These are phyloP conservation scores for Drosophila dives DNA, from an alignment of 2,888 invertebrate species.

Conservation along the genomic window DNA sequence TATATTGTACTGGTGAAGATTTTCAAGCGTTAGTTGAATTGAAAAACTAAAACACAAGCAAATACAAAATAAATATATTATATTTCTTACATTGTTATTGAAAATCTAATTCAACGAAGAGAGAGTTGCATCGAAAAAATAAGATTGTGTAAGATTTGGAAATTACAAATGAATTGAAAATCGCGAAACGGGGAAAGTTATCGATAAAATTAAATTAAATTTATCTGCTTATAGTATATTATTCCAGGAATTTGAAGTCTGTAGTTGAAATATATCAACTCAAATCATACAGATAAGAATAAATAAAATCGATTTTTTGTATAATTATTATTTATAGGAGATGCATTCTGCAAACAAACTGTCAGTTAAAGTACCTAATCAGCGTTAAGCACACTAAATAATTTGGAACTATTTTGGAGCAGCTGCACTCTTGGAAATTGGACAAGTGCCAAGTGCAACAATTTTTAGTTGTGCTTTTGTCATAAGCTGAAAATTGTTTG, in stretches of 20 bases:
- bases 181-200: not conserved
- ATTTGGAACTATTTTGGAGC: slow-evolving; percentile 12
- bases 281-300: not conserved
- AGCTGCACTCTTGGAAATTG: slow-evolving; percentile 18
- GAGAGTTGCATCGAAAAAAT: not conserved
- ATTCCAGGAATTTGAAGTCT: not conserved
- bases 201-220: not conserved
- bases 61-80: not conserved
- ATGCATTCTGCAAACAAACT: not conserved
- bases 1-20: not conserved
- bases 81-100: not conserved
- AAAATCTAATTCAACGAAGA: not conserved
- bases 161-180: not conserved
- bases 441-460: slow-evolving; percentile 34
- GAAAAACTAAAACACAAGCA: not conserved
- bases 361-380: slow-evolving; percentile 1
- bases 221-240: not conserved
- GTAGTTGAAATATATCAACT: not conserved
- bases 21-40: not conserved
- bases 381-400: not conserved
- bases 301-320: not conserved
- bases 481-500: slow-evolving; percentile 30
- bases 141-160: not conserved
- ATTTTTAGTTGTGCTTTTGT: slow-evolving; percentile 7
- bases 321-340: not conserved